These are phyloP conservation scores for Melangyna quadrimaculata DNA, from an alignment of 2,888 invertebrate species.

Conservation along the genomic window DNA sequence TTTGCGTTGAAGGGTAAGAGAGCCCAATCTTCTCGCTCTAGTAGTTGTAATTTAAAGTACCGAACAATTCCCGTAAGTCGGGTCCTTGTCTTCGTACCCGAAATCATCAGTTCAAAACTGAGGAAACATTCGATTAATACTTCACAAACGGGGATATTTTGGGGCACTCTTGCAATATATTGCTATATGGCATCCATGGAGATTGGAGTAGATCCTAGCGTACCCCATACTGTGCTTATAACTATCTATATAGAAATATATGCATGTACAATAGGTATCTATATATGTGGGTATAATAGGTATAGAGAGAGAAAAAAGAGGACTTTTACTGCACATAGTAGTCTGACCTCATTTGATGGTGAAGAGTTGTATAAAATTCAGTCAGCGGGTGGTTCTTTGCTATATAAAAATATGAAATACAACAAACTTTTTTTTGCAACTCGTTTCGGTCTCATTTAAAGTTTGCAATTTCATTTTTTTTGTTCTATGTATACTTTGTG, in stretches of 20 bases:
- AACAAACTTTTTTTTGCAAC: slow-evolving; percentile 28
- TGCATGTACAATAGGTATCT: no score
- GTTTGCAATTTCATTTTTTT: slow-evolving; percentile 57
- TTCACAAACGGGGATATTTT: slow-evolving; percentile 6
- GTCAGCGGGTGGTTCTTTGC: slow-evolving; percentile 45
- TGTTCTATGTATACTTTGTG: background rate
- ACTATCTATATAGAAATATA: background rate
- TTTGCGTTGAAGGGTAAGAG: slow-evolving; percentile 39
- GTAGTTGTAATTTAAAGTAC: slow-evolving; percentile 52
- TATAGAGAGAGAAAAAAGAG: background rate
- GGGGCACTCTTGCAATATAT: background rate
- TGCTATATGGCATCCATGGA: background rate
- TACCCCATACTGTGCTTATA: background rate
- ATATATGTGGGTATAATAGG: no score
- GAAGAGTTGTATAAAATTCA: slow-evolving; percentile 21
- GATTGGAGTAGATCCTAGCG: background rate
- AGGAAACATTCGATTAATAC: slow-evolving; percentile 29
- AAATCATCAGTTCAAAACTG: background rate
- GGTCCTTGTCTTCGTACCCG: slow-evolving; percentile 15
- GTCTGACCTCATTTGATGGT: slow-evolving; percentile 43
- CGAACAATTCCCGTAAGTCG: slow-evolving; percentile 39
- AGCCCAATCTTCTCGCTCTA: slow-evolving; percentile 37
- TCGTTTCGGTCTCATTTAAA: slow-evolving; percentile 55
- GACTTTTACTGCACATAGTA: slow-evolving; percentile 9
- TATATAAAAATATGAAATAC: slow-evolving; percentile 9